Conservation (phyloP, 2,113 vertebrate species). For the Gymnorhina tibicen region DNA sequence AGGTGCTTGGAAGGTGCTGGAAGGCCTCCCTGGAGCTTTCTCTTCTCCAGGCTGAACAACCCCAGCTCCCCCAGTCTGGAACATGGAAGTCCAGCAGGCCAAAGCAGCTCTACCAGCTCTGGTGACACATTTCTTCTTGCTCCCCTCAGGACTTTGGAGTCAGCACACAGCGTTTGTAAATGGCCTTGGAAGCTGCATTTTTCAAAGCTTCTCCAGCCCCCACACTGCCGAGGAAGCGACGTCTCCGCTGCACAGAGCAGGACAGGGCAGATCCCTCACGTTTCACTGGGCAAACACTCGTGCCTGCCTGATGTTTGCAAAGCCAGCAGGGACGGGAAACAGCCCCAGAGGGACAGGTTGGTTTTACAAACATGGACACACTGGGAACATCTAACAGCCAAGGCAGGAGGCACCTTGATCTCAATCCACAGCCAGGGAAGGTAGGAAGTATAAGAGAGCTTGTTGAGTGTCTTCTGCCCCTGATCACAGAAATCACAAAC, state of each 20-base stretch:
- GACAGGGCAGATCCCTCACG: not conserved
- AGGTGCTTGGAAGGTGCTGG: not conserved
- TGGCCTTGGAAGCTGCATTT: not conserved
- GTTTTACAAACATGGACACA: not conserved
- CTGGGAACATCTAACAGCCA: not conserved
- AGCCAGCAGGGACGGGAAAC: not conserved
- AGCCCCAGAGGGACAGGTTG: not conserved
- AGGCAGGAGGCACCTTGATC: not conserved
- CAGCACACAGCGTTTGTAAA: not conserved
- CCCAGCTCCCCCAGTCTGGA: not conserved
- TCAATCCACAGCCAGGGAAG: not conserved
- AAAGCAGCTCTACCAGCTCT: not conserved
- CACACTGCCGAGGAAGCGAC: accelerated
- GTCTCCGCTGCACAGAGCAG: not conserved
- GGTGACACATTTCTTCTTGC: not conserved
- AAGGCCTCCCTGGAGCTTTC: not conserved
- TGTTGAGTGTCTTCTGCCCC: not conserved
- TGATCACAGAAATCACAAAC: not conserved
- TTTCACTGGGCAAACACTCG: not conserved
- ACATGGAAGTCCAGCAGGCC: not conserved
- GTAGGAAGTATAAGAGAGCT: not conserved
- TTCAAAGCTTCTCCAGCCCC: not conserved
- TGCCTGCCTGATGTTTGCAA: not conserved
- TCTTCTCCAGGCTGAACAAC: not conserved
- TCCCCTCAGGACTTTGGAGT: not conserved